These are phyloP conservation scores for Rhinoraja longicauda DNA, from an alignment of 2,797 vertebrate genomes.

Conservation along the genomic window DNA sequence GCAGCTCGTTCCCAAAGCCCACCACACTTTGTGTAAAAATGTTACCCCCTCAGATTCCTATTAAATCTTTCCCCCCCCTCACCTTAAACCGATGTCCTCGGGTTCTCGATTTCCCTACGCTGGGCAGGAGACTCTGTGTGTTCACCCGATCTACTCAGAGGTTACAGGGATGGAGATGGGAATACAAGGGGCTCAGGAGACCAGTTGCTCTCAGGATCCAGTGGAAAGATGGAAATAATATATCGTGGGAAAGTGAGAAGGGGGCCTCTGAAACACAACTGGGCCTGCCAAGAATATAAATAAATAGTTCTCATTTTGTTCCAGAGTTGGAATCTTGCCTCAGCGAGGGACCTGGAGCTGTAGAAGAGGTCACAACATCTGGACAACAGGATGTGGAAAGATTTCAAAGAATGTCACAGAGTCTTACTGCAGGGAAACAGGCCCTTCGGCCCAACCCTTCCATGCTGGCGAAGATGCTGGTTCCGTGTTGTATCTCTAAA, in stretches of 20 bases:
- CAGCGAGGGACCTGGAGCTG: neutral
- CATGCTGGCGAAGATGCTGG: neutral
- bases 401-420: neutral
- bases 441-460: neutral
- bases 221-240: neutral
- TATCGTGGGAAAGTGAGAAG: slow-evolving; percentile 3
- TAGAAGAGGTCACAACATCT: neutral
- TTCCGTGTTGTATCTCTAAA: no score
- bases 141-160: no score
- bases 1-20: no score
- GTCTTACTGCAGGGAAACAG: neutral
- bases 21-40: no score
- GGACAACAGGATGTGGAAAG: neutral
- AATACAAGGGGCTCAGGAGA: neutral
- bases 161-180: no score
- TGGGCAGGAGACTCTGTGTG: no score
- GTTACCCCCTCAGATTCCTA: no score
- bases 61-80: no score
- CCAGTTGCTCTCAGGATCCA: no score
- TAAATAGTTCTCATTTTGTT: neutral
- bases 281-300: neutral
- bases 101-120: no score
- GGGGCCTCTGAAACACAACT: neutral
- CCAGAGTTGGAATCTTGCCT: neutral
- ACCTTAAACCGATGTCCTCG: no score